Evolutionary conservation across 2,797 vertebrate genomes (phyloP), one percentile per base, ranked within the genome.

Genomic region (Sebastes goodei): DNA sequence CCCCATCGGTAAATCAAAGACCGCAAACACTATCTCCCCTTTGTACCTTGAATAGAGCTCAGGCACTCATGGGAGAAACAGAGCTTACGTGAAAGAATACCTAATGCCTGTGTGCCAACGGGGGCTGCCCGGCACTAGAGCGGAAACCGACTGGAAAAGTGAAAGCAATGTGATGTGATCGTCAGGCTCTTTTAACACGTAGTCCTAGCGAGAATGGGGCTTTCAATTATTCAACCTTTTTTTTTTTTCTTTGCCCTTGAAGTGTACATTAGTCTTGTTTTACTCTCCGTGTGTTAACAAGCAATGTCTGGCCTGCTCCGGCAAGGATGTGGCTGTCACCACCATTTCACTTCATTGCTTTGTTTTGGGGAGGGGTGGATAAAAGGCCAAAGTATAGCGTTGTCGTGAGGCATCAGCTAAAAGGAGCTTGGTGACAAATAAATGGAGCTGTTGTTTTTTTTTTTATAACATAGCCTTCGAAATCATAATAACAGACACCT

Each of bases 151-250:
- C 80, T 88, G 91, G 84, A 92, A 93, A 92, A 87, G 90, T 89
- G 88, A 94, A 91, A 88, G 91, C 87, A 75, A 94, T 89, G 88
- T n/a, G 91, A 94, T 91, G 92, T 92, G 92, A 94, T 92, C 72
- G 82, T 81, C 78, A 74, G 81, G 84, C 81, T 93, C 85, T 89
- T 90, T 91, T 90, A 93, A 90, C 92, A 87, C 91, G 56, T 81
- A 84, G 82, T 84, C 85, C 89, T 86, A 65, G 88, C 17, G 89
- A 89, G 90, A 91, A 85, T 75, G 82, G 75, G 79, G 74, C 71
- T 78, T 94, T 95, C 89, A 95, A 94, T 96, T 94, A 95, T 95
- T 95, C 86, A 94, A 76, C 85, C 85, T 86, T 90, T 90, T 91
- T 82, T 82, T 59, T 59, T 29, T 63, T 49, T 2, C 78, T 87